These are phyloP conservation scores for Pimephales promelas DNA, from an alignment of 2,113 vertebrate genomes.

Conservation along the genomic window DNA sequence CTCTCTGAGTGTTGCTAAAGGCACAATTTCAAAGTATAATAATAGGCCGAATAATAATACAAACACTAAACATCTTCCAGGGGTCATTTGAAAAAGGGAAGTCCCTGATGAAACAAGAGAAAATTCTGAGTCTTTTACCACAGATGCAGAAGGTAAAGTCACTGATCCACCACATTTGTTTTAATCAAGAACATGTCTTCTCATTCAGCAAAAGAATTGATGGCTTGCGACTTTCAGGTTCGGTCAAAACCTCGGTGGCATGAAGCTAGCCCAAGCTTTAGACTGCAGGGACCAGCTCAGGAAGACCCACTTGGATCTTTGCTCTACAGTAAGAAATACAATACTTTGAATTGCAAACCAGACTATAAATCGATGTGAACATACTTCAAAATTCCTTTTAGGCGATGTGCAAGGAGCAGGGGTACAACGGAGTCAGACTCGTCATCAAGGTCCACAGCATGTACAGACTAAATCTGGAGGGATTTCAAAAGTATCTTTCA, in stretches of 20 bases:
- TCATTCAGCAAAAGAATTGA: background rate
- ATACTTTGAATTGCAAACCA: background rate
- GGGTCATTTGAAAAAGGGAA: conserved; percentile 14
- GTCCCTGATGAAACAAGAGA: background rate
- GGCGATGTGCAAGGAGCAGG: conserved; percentile 42
- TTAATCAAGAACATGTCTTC: background rate
- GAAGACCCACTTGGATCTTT: conserved; percentile 58
- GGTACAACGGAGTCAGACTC: conserved; percentile 18
- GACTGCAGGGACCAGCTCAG: conserved; percentile 57
- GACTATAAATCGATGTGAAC: background rate
- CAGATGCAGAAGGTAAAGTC: conserved; percentile 52
- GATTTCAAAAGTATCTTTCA: conserved; percentile 51
- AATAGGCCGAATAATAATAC: background rate
- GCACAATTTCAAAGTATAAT: background rate
- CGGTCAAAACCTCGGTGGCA: conserved; percentile 75
- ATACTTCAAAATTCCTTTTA: conserved; percentile 29
- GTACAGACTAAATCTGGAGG: conserved; percentile 38
- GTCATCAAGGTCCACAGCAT: background rate
- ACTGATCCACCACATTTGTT: background rate
- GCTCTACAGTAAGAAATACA: conserved; percentile 68
- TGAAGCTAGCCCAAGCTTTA: conserved; percentile 69
- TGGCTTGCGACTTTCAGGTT: conserved; percentile 59
- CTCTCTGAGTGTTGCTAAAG: background rate
- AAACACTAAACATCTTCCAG: conserved; percentile 29
- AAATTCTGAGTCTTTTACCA: conserved; percentile 43